Conservation (phyloP, 2,797 vertebrate species). For the Anguilla obscura region DNA sequence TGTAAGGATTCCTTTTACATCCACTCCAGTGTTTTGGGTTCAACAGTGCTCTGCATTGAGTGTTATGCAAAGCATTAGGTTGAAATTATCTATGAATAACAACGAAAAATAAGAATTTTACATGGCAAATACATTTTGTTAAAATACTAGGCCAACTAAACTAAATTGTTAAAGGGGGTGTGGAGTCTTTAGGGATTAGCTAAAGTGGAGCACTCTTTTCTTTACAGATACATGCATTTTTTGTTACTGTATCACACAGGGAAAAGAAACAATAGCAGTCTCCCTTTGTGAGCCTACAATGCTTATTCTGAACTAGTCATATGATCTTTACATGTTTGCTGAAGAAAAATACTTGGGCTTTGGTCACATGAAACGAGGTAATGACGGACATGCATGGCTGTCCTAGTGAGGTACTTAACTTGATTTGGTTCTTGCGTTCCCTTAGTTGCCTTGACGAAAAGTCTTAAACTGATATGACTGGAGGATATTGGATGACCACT, state of each 20-base stretch:
- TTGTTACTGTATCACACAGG: background rate
- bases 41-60: background rate
- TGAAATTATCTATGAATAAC: background rate
- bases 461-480: background rate
- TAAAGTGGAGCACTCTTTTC: background rate
- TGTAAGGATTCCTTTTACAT: background rate
- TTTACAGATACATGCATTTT: background rate
- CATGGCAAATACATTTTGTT: background rate
- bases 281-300: background rate
- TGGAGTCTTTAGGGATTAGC: background rate
- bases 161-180: background rate
- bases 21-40: background rate
- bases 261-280: background rate
- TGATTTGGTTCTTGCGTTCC: background rate
- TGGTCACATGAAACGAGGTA: background rate
- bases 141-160: background rate
- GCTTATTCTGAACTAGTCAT: background rate
- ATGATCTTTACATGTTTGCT: constrained; percentile 1
- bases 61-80: background rate
- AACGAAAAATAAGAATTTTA: background rate
- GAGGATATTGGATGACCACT: background rate
- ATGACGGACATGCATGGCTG: background rate
- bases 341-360: background rate
- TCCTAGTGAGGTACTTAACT: background rate
- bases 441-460: background rate